These are phyloP conservation scores for Laspeyria flexula DNA, from an alignment of 2,888 invertebrate genomes.

Conservation along the genomic window DNA sequence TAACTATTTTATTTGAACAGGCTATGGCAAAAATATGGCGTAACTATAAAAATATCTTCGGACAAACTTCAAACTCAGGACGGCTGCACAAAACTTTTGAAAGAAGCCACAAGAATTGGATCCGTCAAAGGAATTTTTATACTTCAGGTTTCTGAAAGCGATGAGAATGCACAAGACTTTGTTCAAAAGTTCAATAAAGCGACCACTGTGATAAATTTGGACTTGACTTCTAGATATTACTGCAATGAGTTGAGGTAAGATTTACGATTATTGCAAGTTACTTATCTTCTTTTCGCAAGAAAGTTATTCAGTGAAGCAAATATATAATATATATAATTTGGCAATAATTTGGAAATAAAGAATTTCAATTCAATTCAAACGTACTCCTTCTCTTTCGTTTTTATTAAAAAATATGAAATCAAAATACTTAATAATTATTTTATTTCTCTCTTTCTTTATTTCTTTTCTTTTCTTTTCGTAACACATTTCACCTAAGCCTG, in stretches of 20 bases:
- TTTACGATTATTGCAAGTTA: slow-evolving; percentile 6
- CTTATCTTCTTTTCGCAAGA: no score
- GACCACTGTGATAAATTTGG: slow-evolving; percentile 57
- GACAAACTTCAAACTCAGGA: slow-evolving; percentile 55
- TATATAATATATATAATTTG: no score
- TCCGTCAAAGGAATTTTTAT: slow-evolving; percentile 60
- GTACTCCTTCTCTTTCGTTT: no score
- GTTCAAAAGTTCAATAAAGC: slow-evolving; percentile 49
- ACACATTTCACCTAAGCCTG: no score
- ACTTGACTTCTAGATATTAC: slow-evolving; percentile 53
- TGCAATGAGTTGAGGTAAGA: slow-evolving; percentile 58
- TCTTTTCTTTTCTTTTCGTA: no score
- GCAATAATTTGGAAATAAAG: no score
- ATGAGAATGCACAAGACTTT: slow-evolving; percentile 41
- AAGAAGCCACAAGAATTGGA: slow-evolving; percentile 55
- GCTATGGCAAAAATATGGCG: slow-evolving; percentile 53
- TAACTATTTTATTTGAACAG: slow-evolving; percentile 15
- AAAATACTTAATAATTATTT: no score
- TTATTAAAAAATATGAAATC: no score
- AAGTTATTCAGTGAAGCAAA: no score
- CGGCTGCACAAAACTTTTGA: slow-evolving; percentile 52
- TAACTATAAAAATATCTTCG: slow-evolving; percentile 50
- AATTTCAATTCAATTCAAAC: no score
- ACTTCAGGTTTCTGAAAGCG: slow-evolving; percentile 41
- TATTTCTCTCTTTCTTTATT: no score